Evolutionary conservation across 2,888 invertebrate species (phyloP), one percentile per base, ranked within the genome.

Genomic region (Mantis religiosa): DNA sequence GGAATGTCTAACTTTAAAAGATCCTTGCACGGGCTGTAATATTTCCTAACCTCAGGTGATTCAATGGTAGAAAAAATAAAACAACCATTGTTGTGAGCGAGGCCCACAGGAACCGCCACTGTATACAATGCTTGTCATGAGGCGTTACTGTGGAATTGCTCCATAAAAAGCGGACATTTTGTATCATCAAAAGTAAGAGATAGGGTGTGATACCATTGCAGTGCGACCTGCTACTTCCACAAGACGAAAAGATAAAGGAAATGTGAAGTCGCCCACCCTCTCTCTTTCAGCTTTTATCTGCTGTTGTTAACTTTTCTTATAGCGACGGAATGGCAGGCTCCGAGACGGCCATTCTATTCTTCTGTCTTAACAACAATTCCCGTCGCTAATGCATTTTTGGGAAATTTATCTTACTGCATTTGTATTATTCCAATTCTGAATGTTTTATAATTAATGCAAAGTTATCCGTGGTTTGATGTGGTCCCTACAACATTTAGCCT

Each of bases 151-250:
- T 88, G 85, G 84, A 88, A 88, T 84, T 54, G 28, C 88, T 85
- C 85, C 85, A 88, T 88, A 88, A 88, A 85, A 88, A 88, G 88
- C 81, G 88, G 88, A 84, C 88, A 88, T 88, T 88, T 71, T 82
- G 34, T 88, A 71, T 84, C 84, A 88, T 88, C 88, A 88, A 27
- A 27, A 71, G 41, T 28, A 34, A 85, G 54, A 88, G 25, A 88
- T 47, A 47, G 47, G 25, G 41, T 27, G 84, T 47, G 27, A 82
- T 34, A 47, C 85, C 82, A 85, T 88, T 83, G 81, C 71, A 84
- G 81, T n/a, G 47, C 28, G 27, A 28, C 47, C 83, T 85, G n/a
- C 85, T 47, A 34, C 82, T 28, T 27, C 47, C 20, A 54, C 87
- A 83, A 84, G 84, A 28, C 83, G 71, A 25, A 85, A 25, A 87